Percentiles rank a stretch among this genome's conserved stretches.
phyloP scores from a whole-genome alignment of 1,140 invertebrate genomes.

The Holcopasites calliopsidis region DNA sequence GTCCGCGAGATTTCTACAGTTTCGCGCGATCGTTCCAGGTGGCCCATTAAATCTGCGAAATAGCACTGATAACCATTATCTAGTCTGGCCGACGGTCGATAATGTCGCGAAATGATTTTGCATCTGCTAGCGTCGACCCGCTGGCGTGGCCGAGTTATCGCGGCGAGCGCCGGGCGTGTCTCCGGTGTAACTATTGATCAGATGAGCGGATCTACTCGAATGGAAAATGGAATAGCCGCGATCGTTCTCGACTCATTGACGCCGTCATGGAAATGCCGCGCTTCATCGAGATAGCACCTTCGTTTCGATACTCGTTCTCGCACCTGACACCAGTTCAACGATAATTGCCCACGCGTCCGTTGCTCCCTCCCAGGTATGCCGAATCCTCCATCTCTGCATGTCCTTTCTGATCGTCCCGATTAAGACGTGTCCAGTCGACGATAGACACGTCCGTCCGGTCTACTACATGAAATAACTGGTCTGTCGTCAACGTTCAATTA shows the following conservation, averaged over 20 bases:
- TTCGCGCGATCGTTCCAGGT: background rate
- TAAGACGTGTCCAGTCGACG: background rate
- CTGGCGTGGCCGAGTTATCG: slow-evolving; percentile 46
- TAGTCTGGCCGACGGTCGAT: slow-evolving; percentile 52
- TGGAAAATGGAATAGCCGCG: slow-evolving; percentile 61
- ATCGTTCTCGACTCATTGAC: slow-evolving; percentile 52
- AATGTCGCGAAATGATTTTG: slow-evolving; percentile 37
- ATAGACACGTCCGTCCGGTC: background rate
- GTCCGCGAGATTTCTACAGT: background rate
- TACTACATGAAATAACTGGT: background rate
- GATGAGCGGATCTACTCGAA: slow-evolving; percentile 53
- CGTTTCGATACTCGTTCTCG: slow-evolving; percentile 5
- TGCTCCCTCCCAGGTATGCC: background rate
- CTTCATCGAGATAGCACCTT: slow-evolving; percentile 40
- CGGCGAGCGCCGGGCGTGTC: slow-evolving; percentile 57
- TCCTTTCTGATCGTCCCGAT: background rate
- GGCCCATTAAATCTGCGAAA: slow-evolving; percentile 23
- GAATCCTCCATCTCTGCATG: background rate
- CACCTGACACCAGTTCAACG: too few relatives aligned
- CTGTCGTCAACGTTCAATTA: too few relatives aligned
- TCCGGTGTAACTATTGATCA: slow-evolving; percentile 59
- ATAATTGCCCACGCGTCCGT: background rate
- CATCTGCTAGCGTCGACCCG: slow-evolving; percentile 8
- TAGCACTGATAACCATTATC: slow-evolving; percentile 2
- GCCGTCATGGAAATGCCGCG: slow-evolving; percentile 45